Conservation (phyloP, 2,113 vertebrate species). For the Gadus macrocephalus region DNA sequence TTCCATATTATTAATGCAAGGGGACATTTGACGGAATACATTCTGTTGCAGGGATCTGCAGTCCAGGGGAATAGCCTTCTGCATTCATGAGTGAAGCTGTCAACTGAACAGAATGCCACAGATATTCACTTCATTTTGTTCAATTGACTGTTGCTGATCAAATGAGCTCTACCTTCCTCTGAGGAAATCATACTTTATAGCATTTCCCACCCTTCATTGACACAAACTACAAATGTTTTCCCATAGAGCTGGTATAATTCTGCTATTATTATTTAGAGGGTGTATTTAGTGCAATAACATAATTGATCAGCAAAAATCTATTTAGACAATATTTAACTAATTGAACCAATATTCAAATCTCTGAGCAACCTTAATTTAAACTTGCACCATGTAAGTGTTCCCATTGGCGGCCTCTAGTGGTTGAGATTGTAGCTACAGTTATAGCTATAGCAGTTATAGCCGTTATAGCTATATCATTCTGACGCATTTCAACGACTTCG, state of each 20-base stretch:
- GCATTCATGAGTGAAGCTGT: constrained; percentile 38
- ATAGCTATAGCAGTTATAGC: too few species aligned
- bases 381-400: constrained; percentile 15
- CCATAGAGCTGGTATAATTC: too few species aligned
- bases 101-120: constrained; percentile 41
- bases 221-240: too few species aligned
- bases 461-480: too few species aligned
- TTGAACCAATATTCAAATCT: too few species aligned
- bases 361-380: too few species aligned
- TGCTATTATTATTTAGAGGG: too few species aligned
- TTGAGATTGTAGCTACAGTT: too few species aligned
- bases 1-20: not conserved
- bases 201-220: not conserved
- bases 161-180: constrained; percentile 19
- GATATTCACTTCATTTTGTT: too few species aligned
- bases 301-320: too few species aligned
- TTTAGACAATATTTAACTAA: too few species aligned
- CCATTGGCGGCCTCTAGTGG: not conserved
- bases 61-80: constrained; percentile 10
- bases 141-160: not conserved
- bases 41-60: constrained; percentile 9
- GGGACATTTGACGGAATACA: constrained; percentile 15
- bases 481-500: not conserved
- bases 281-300: too few species aligned
- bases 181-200: constrained; percentile 11